Base-by-base conservation (phyloP, 2,888 invertebrate genomes). In the Stratiomys singularior region DNA sequence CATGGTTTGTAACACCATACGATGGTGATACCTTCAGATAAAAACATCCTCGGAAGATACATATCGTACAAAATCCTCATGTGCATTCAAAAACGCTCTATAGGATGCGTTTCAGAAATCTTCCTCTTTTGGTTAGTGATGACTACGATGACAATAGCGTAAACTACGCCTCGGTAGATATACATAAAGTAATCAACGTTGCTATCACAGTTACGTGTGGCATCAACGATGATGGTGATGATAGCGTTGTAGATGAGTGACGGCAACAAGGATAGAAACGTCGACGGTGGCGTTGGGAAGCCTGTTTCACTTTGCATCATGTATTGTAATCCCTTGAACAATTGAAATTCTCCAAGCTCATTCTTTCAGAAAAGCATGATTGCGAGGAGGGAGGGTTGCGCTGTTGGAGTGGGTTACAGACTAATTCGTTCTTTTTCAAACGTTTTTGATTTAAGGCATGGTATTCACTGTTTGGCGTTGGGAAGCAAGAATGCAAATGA, bases 161-260 rank as follows among this genome's bases (percentile, higher is more conserved):
- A 46, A 58, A 60, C 74, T 78, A 78, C 76, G 78, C 78, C 77
- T 66, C 76, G 78, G 28, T 76, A 72, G 77, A 72, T 66, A 78
- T 77, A 78, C 72, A 78, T 69, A 78, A 78, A 78, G 78, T 78
- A 78, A 78, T 78, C 78, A 78, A 78, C 78, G 76, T 63, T 56
- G 76, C 76, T 76, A 76, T 76, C 76, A 78, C 64, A 76, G 58
- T 76, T 47, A 69, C 46, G 25, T 66, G 44, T 18, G 21, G 44
- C 44, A 66, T 66, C 46, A 46, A 25, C 47, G 23, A 27, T 27
- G 11, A 25, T 21, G 69, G 18, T 9, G n/a, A n/a, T 25, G 11
- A 25, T 25, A 60, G 64, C 46, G 25, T 25, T 47, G 69, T 1
- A 30, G 69, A 69, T 27, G 18, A 30, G 7, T 30, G 69, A 30